Evolutionary conservation across 2,113 vertebrate species (phyloP).

Genomic region (Panthera uncia): DNA sequence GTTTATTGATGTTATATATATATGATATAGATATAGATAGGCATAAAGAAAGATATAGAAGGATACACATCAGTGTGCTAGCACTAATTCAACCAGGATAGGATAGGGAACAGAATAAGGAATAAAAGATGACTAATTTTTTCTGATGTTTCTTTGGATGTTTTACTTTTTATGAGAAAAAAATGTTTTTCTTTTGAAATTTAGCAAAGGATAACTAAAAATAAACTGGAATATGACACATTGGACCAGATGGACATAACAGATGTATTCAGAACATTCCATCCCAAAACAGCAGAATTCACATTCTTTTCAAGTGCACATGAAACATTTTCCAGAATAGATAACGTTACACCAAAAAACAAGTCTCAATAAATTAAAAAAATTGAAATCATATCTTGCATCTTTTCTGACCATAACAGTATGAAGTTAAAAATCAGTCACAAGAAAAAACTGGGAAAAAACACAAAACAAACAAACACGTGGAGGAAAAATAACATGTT

Average conservation of each 20-base stretch:
- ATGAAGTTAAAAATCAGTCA: neutral
- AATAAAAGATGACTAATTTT: neutral
- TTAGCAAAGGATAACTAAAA: neutral
- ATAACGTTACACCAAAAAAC: neutral
- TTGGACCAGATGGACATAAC: neutral
- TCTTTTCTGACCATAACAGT: neutral
- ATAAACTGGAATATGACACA: constrained; percentile 1
- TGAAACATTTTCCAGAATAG: neutral
- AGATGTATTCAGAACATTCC: neutral
- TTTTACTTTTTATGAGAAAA: neutral
- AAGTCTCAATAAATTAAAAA: neutral
- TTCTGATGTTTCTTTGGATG: neutral
- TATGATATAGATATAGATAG: neutral
- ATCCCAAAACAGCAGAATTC: neutral
- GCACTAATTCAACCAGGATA: neutral
- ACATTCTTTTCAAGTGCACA: neutral
- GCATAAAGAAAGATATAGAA: neutral
- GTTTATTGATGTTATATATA: neutral
- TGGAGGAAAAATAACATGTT: neutral
- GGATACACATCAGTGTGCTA: neutral
- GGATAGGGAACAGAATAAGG: neutral
- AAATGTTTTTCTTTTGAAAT: neutral
- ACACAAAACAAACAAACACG: neutral
- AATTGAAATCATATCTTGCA: neutral
- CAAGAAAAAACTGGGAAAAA: neutral